A percentile compares a stretch with the other conserved stretches of the same genome.
These are phyloP conservation scores for Carpatolechia fugitivella DNA, from an alignment of 2,888 invertebrate species.

Conservation along the genomic window DNA sequence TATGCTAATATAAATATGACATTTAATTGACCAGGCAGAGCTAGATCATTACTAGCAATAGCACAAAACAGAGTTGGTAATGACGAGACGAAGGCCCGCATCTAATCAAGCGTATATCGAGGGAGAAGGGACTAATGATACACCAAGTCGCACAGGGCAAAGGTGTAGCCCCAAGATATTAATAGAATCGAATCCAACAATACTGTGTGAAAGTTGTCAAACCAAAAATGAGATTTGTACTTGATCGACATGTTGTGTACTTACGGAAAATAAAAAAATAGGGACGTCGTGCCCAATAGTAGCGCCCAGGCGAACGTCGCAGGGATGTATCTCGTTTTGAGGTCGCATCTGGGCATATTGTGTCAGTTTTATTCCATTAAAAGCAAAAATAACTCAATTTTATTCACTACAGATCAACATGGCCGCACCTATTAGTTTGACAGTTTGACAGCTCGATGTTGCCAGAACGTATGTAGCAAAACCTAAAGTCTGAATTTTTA, in stretches of 20 bases:
- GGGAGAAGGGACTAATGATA: slow-evolving; percentile 24
- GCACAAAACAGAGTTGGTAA: background rate
- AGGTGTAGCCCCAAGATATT: slow-evolving; percentile 55
- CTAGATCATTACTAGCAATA: background rate
- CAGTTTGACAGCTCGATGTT: slow-evolving; percentile 49
- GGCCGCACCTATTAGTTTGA: slow-evolving; percentile 81
- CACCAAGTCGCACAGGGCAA: slow-evolving; percentile 42
- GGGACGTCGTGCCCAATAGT: slow-evolving; percentile 93
- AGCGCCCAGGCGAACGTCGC: slow-evolving; percentile 99
- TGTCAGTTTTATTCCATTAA: slow-evolving; percentile 72
- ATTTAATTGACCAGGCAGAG: slow-evolving; percentile 24
- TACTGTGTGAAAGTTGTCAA: slow-evolving; percentile 75
- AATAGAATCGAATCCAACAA: slow-evolving; percentile 63
- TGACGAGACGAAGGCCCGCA: background rate
- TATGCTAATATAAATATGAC: slow-evolving; percentile 34
- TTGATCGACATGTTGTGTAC: slow-evolving; percentile 78
- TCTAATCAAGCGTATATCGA: background rate
- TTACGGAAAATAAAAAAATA: slow-evolving; percentile 99
- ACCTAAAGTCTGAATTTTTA: background rate
- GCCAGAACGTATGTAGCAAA: slow-evolving; percentile 16
- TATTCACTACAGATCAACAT: slow-evolving; percentile 80
- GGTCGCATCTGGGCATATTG: slow-evolving; percentile 97
- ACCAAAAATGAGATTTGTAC: slow-evolving; percentile 61
- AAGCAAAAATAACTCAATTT: slow-evolving; percentile 68
- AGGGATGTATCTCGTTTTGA: slow-evolving; percentile 97